These are phyloP conservation scores for Pterocles orientalis DNA, from an alignment of 2,113 vertebrate species.

Conservation along the genomic window DNA sequence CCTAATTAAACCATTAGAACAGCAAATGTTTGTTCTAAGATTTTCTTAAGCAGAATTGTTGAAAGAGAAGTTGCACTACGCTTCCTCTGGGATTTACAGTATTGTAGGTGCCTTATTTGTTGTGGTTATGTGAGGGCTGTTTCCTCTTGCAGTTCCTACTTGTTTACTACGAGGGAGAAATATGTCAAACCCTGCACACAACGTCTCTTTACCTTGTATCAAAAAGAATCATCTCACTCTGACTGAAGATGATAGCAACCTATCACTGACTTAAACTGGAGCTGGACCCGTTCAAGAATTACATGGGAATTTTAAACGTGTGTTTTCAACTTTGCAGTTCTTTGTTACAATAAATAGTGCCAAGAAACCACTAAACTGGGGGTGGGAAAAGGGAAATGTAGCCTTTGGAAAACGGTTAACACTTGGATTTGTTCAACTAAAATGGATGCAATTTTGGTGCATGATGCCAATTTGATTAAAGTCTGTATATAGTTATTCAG, in stretches of 20 bases:
- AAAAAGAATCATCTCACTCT: neutral
- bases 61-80: neutral
- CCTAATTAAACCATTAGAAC: neutral
- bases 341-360: neutral
- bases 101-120: neutral
- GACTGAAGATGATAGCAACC: neutral
- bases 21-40: neutral
- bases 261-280: neutral
- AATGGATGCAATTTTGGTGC: neutral
- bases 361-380: neutral
- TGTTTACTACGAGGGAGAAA: neutral
- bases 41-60: neutral
- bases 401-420: neutral
- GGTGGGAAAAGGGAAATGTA: neutral
- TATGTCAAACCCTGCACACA: neutral
- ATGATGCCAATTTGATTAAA: constrained; percentile 19
- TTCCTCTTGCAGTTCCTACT: neutral
- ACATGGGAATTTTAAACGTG: neutral
- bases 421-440: neutral
- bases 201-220: neutral
- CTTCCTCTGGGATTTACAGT: neutral
- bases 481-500: neutral
- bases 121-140: neutral
- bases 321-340: neutral
- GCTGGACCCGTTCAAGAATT: neutral